phyloP scores from a whole-genome alignment of 2,797 vertebrate genomes.

The Rachycentron canadum region DNA sequence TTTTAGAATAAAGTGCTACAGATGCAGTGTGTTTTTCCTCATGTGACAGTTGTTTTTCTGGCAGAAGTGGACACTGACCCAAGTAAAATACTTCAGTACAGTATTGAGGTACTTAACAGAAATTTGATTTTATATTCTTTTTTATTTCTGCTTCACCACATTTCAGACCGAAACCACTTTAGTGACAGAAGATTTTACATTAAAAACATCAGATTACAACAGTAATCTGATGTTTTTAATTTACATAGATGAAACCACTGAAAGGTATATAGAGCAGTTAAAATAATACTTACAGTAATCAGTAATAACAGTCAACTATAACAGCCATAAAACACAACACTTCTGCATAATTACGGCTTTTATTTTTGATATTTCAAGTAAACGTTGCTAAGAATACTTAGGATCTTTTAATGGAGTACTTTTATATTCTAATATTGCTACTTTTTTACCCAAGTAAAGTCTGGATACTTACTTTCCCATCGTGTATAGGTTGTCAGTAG shows the following conservation, averaged over 20 bases:
- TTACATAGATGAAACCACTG: neutral
- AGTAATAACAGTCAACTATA: neutral
- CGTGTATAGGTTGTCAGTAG: too few relatives aligned
- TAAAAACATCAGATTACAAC: neutral
- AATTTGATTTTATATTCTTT: neutral
- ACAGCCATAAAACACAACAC: neutral
- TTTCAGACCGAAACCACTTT: neutral
- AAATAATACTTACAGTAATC: neutral
- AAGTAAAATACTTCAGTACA: neutral
- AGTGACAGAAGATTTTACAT: neutral
- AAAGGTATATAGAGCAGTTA: neutral
- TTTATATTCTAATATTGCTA: neutral
- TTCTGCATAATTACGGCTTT: neutral
- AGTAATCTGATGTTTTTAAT: too few relatives aligned
- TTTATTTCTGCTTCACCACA: neutral
- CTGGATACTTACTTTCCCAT: too few relatives aligned
- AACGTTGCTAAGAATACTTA: neutral
- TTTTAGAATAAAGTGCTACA: conserved; percentile 73
- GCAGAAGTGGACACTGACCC: neutral
- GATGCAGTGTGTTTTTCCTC: conserved; percentile 16
- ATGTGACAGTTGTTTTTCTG: neutral
- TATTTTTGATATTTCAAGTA: neutral
- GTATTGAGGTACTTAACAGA: neutral
- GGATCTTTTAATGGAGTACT: neutral
- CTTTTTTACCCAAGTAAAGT: neutral